phyloP scores from a whole-genome alignment of 2,888 invertebrate genomes.

The Eilema depressum region DNA sequence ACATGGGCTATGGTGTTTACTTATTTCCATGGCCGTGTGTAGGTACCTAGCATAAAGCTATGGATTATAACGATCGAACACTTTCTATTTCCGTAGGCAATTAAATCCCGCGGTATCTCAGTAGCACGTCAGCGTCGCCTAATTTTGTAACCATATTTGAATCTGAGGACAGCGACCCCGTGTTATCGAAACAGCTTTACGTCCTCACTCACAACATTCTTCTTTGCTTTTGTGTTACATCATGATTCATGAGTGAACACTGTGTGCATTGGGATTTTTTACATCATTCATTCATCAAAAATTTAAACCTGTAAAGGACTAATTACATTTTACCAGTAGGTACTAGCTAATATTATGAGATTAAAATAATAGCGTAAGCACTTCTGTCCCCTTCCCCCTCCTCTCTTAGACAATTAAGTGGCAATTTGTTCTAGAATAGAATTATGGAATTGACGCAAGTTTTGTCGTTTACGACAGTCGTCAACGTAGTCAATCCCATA shows the following conservation, averaged over 20 bases:
- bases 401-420: no score
- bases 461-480: no score
- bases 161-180: conserved; percentile 70
- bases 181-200: conserved; percentile 63
- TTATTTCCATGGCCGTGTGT: neutral
- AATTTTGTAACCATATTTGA: conserved; percentile 65
- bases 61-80: conserved; percentile 14
- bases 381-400: no score
- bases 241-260: conserved; percentile 21
- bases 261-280: neutral
- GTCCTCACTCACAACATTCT: conserved; percentile 43
- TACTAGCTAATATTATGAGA: no score
- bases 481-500: no score
- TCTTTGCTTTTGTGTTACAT: conserved; percentile 33
- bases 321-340: no score
- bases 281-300: neutral
- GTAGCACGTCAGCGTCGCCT: conserved; percentile 55
- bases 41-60: conserved; percentile 20
- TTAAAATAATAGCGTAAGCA: no score
- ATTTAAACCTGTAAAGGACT: neutral
- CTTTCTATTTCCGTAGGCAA: conserved; percentile 40
- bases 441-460: no score
- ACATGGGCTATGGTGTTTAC: no score
- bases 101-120: conserved; percentile 57
- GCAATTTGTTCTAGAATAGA: no score